Evolutionary conservation across 2,888 invertebrate species (phyloP).

Genomic region (Xylophagus ater): DNA sequence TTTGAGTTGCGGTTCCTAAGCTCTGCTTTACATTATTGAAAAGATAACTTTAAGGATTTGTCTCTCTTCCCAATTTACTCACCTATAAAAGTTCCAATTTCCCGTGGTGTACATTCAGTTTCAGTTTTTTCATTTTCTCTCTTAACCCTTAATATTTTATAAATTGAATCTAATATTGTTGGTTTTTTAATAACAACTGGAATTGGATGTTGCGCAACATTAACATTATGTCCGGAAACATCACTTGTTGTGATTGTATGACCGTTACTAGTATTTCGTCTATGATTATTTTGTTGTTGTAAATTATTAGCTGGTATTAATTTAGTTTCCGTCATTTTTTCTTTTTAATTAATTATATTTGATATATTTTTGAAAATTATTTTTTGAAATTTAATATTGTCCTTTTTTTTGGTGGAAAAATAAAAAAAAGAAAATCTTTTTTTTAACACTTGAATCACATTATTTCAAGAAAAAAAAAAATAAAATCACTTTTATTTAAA

Average conservation of each 20-base stretch:
- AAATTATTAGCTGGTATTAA: not conserved
- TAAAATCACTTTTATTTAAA: too few species aligned
- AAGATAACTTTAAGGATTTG: too few species aligned
- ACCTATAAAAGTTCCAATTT: slow-evolving; percentile 16
- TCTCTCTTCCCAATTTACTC: too few species aligned
- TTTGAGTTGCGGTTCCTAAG: too few species aligned
- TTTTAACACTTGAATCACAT: too few species aligned
- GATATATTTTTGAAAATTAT: too few species aligned
- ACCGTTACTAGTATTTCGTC: not conserved
- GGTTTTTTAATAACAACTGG: slow-evolving; percentile 12
- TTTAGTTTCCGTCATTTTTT: not conserved
- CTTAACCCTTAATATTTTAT: slow-evolving; percentile 9
- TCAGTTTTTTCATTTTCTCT: slow-evolving; percentile 10
- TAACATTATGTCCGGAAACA: not conserved
- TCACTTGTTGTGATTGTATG: not conserved
- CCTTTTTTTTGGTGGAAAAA: too few species aligned
- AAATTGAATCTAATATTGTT: slow-evolving; percentile 9
- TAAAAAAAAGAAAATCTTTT: too few species aligned
- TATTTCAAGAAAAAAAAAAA: too few species aligned
- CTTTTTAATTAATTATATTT: too few species aligned
- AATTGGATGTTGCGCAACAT: slow-evolving; percentile 7
- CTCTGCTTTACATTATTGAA: too few species aligned
- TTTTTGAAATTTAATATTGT: too few species aligned
- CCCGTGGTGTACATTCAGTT: slow-evolving; percentile 7
- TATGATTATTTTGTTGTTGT: not conserved